A percentile compares a stretch with the other conserved stretches of the same genome.
phyloP scores from a whole-genome alignment of 2,888 invertebrate species.

The Andrena hattorfiana region DNA sequence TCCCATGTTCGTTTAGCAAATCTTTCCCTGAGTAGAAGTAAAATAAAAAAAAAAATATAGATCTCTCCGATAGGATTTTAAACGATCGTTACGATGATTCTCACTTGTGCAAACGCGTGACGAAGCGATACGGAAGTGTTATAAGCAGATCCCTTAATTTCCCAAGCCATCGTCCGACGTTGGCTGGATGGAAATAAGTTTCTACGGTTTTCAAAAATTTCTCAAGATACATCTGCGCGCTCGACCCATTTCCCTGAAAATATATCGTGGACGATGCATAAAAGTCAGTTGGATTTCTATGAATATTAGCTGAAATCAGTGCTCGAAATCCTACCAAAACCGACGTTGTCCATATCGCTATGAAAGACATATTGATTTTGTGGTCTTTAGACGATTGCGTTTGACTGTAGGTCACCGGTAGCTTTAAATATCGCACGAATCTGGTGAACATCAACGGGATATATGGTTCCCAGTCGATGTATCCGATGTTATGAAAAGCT shows the following conservation, averaged over 20 bases:
- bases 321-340: constrained; percentile 85
- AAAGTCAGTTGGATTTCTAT: neutral
- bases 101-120: constrained; percentile 86
- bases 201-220: constrained; percentile 93
- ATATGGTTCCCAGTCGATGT: constrained; percentile 95
- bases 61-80: neutral
- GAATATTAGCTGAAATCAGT: neutral
- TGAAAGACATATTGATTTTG: constrained; percentile 85
- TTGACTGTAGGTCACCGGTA: constrained; percentile 93
- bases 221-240: constrained; percentile 90
- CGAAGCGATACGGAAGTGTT: constrained; percentile 89
- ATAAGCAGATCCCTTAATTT: constrained; percentile 89
- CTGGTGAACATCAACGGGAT: constrained; percentile 91
- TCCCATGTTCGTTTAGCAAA: constrained; percentile 89
- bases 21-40: constrained; percentile 87
- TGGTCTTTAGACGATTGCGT: constrained; percentile 87
- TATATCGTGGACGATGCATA: neutral
- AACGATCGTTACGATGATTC: neutral
- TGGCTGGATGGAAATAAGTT: constrained; percentile 96
- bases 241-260: constrained; percentile 86
- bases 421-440: constrained; percentile 90
- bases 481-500: constrained; percentile 91
- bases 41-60: neutral
- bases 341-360: constrained; percentile 86
- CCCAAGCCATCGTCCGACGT: constrained; percentile 92